Evolutionary conservation across 2,888 invertebrate species (phyloP).

Genomic region (Oxycera nigricornis): DNA sequence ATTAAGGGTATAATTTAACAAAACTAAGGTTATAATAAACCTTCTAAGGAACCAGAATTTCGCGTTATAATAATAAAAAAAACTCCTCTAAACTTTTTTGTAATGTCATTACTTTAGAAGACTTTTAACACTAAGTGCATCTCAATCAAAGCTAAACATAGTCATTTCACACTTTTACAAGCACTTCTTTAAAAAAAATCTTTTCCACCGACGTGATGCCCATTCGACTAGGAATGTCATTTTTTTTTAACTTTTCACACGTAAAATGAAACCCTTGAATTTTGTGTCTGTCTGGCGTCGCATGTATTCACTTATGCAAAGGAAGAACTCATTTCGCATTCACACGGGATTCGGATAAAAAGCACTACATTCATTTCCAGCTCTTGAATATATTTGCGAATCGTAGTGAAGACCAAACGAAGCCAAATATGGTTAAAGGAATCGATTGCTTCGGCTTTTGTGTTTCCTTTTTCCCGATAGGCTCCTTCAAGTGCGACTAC

Average conservation of each 20-base stretch:
- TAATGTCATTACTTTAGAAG: too few relatives aligned
- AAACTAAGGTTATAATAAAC: too few relatives aligned
- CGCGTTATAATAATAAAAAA: too few relatives aligned
- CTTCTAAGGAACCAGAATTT: too few relatives aligned
- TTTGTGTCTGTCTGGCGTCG: conserved; percentile 4
- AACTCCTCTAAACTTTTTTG: too few relatives aligned
- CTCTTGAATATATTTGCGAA: neutral
- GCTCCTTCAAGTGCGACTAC: conserved; percentile 23
- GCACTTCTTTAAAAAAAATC: too few relatives aligned
- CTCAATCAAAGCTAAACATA: too few relatives aligned
- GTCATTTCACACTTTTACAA: too few relatives aligned
- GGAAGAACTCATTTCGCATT: conserved; percentile 15
- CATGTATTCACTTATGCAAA: conserved; percentile 13
- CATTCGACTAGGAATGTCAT: neutral
- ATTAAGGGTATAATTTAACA: too few relatives aligned
- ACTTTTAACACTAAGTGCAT: too few relatives aligned
- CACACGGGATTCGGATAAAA: conserved; percentile 12
- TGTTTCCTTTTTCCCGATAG: conserved; percentile 11
- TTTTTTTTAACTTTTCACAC: conserved; percentile 30
- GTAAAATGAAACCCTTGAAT: conserved; percentile 23
- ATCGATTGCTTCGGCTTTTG: conserved; percentile 32
- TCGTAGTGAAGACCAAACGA: neutral
- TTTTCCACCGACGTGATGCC: too few relatives aligned
- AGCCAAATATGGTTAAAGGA: conserved; percentile 5
- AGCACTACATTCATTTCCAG: neutral